Evolutionary conservation across 37 sponge, comb jelly and placozoan species (phyloP).

Genomic region (Halisarca cf. caerulea): DNA sequence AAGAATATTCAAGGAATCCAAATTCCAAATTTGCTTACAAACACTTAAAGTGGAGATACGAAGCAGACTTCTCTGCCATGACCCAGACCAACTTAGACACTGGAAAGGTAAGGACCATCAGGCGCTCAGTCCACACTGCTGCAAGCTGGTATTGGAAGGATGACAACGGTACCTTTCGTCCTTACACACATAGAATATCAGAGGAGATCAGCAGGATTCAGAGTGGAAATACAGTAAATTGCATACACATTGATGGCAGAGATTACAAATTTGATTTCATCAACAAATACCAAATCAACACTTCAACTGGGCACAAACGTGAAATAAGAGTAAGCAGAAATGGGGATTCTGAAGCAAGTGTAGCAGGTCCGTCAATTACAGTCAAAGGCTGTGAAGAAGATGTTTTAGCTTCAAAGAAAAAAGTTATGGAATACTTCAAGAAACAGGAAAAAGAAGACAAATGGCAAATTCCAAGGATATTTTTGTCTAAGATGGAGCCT

Average conservation of each 20-base stretch:
- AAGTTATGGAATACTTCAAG: slow-evolving; percentile 18
- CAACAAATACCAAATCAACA: slow-evolving; percentile 10
- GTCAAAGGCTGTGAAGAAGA: slow-evolving; percentile 39
- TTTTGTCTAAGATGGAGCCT: not conserved
- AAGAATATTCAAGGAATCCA: slow-evolving; percentile 32
- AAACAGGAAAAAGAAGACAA: not conserved
- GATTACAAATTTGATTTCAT: slow-evolving; percentile 4
- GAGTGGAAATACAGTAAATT: not conserved
- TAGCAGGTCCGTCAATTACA: slow-evolving; percentile 23
- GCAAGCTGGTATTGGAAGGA: slow-evolving; percentile 52
- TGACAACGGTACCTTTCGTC: slow-evolving; percentile 29
- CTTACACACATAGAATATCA: slow-evolving; percentile 46
- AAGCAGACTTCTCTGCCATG: slow-evolving; percentile 61
- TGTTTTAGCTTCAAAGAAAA: slow-evolving; percentile 11
- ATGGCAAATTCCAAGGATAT: not conserved
- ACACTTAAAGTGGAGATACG: slow-evolving; percentile 28
- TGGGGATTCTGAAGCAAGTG: too few species aligned
- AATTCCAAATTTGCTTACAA: not conserved
- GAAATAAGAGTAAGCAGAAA: slow-evolving; percentile 2
- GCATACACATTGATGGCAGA: not conserved
- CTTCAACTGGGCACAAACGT: not conserved
- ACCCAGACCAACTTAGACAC: slow-evolving; percentile 59
- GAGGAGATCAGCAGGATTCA: slow-evolving; percentile 47
- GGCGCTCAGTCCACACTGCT: not conserved
- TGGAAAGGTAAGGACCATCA: slow-evolving; percentile 12